Evolutionary conservation across 1,140 invertebrate species (phyloP), one percentile per base, ranked within the genome.

Genomic region (Trachymyrmex septentrionalis): DNA sequence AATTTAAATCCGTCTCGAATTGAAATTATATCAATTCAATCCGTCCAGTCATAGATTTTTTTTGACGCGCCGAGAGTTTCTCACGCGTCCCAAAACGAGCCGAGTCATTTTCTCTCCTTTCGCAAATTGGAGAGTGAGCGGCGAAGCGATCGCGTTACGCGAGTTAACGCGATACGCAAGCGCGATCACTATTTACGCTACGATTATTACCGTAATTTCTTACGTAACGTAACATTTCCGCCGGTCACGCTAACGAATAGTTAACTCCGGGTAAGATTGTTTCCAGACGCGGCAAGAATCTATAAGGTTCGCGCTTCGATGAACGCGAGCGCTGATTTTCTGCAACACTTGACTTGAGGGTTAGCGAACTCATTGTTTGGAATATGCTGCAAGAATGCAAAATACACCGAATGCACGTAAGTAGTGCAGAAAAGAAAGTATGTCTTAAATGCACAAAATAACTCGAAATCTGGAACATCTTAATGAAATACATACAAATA

Each of bases 141-240:
- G 48, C 63, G 30, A 53, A 55, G 24, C 63, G 27, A 64, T 53
- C n/a, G 44, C 34, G 64, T 81, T 34, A 69, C 80, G 80, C 80
- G 80, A 82, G 55, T 82, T 82, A 61, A 34, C 19, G 67, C 77
- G 78, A n/a, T 73, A 82, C 67, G 80, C 67, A 82, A 82, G 69
- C 67, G 38, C 80, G 69, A 61, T 84, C 55, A 57, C 57, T 50
- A 75, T 61, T 84, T 75, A 84, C 55, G 69, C 69, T 84, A 75
- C 55, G 55, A 75, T 84, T 75, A 84, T 84, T 75, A 84, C 55
- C 80, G 80, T 84, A 84, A 84, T 84, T 84, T 75, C 80, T 84
- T 84, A 84, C 57, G 27, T 75, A 75, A 84, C 19, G 14, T 48
- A 75, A 84, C 21, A 57, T 75, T 84, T 84, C 69, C 71, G 80